Conservation (phyloP, 1,140 invertebrate species). For the Parapsyche elsis region DNA sequence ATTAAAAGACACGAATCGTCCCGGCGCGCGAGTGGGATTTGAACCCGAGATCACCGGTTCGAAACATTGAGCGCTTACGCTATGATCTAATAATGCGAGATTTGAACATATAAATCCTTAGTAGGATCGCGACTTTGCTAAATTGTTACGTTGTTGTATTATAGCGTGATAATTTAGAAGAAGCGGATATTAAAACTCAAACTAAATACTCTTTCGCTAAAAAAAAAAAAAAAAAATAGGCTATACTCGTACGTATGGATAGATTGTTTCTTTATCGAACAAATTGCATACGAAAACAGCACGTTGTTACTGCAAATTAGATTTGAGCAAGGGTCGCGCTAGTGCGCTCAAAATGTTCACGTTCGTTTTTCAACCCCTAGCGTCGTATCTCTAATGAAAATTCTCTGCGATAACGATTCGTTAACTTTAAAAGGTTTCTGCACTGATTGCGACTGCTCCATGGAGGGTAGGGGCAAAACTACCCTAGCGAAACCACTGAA, state of each 20-base stretch:
- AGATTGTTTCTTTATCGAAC: neutral
- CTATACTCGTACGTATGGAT: neutral
- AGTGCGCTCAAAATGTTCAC: too few species aligned
- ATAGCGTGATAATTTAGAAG: too few species aligned
- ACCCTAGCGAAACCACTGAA: conserved; percentile 18
- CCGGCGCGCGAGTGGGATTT: too few species aligned
- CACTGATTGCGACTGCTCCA: conserved; percentile 50
- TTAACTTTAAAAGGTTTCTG: conserved; percentile 57
- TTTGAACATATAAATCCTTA: too few species aligned
- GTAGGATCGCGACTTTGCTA: too few species aligned
- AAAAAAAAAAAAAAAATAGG: neutral
- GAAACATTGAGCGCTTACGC: too few species aligned
- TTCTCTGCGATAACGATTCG: conserved; percentile 57
- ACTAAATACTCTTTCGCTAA: too few species aligned
- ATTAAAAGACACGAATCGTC: too few species aligned
- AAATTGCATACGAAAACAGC: conserved; percentile 32
- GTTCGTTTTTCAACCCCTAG: conserved; percentile 20
- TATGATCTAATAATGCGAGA: too few species aligned
- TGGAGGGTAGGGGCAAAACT: neutral
- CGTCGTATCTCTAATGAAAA: conserved; percentile 55
- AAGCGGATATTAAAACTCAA: too few species aligned
- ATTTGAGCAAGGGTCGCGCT: neutral
- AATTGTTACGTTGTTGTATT: too few species aligned
- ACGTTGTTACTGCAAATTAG: neutral
- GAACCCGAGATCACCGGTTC: too few species aligned